Percentiles rank a stretch among this genome's conserved stretches.
Conservation (phyloP, 2,113 vertebrate genomes). For the Camelus dromedarius region DNA sequence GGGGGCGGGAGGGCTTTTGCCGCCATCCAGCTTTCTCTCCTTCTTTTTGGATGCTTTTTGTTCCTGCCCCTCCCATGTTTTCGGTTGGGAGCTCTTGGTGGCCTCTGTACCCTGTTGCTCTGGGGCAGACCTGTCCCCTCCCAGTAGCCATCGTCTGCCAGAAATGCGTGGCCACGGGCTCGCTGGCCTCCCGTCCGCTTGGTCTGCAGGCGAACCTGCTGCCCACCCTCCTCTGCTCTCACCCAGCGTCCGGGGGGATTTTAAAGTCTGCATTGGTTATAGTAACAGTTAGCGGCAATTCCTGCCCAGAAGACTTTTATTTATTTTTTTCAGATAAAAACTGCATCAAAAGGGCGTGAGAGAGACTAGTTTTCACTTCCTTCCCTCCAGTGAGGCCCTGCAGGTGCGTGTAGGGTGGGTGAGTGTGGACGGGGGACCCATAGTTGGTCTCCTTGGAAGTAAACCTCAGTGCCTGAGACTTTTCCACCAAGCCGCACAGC, state of each 20-base stretch:
- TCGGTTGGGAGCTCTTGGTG: not conserved
- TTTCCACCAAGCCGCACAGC: not conserved
- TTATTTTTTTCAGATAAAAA: slow-evolving; percentile 78
- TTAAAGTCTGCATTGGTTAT: slow-evolving; percentile 43
- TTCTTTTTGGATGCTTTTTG: slow-evolving; percentile 4
- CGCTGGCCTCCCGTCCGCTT: not conserved
- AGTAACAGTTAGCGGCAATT: slow-evolving; percentile 61
- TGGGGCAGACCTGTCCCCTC: not conserved
- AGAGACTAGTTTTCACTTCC: slow-evolving; percentile 34
- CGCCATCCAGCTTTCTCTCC: slow-evolving; percentile 2
- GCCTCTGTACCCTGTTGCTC: not conserved
- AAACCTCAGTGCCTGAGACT: slow-evolving; percentile 83
- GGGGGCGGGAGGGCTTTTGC: not conserved
- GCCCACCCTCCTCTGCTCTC: not conserved
- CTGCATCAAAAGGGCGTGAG: slow-evolving; percentile 44
- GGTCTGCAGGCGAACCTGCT: not conserved
- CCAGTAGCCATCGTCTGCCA: not conserved
- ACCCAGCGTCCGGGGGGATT: not conserved
- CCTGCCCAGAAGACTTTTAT: slow-evolving; percentile 72
- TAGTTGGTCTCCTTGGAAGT: slow-evolving; percentile 42
- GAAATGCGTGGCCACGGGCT: not conserved
- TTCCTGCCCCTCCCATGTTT: not conserved
- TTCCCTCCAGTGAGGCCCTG: slow-evolving; percentile 42
- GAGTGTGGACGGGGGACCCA: not conserved
- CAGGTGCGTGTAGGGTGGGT: not conserved